Percentiles rank a stretch among this genome's conserved stretches.
These are phyloP conservation scores for Pterocles orientalis DNA, from an alignment of 2,113 vertebrate species.

Conservation along the genomic window DNA sequence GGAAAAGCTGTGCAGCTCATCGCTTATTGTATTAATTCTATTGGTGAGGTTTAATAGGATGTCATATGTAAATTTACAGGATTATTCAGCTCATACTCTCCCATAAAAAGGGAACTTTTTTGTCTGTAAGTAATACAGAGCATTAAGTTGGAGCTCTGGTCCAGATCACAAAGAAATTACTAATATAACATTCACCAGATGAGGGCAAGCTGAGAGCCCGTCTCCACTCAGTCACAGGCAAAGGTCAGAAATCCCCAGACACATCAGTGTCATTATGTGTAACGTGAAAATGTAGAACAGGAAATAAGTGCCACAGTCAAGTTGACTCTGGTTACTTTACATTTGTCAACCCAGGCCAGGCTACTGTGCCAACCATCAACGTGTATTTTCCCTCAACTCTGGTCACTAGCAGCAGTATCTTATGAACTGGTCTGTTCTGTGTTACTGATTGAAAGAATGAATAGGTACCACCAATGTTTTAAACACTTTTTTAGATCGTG, in stretches of 20 bases:
- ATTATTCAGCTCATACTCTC: not conserved
- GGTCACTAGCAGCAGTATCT: not conserved
- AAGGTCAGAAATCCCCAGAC: not conserved
- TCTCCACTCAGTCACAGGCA: not conserved
- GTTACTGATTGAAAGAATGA: not conserved
- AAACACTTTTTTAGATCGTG: not conserved
- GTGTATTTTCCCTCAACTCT: fast-evolving
- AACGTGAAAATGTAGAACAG: not conserved
- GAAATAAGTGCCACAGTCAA: not conserved
- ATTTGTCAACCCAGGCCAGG: not conserved
- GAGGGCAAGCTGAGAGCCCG: not conserved
- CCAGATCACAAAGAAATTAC: not conserved
- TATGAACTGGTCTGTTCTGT: not conserved
- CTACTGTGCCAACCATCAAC: not conserved
- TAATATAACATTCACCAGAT: not conserved
- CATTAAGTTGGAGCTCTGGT: not conserved
- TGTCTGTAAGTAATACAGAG: not conserved
- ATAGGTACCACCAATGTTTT: not conserved
- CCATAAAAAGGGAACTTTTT: not conserved
- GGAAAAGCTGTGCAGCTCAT: not conserved
- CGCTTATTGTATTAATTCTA: not conserved
- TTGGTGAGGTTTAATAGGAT: not conserved
- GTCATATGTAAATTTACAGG: not conserved
- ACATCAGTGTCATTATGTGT: not conserved
- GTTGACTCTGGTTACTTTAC: not conserved